Base-by-base conservation (phyloP, 2,797 vertebrate species). In the Danio tinwini region DNA sequence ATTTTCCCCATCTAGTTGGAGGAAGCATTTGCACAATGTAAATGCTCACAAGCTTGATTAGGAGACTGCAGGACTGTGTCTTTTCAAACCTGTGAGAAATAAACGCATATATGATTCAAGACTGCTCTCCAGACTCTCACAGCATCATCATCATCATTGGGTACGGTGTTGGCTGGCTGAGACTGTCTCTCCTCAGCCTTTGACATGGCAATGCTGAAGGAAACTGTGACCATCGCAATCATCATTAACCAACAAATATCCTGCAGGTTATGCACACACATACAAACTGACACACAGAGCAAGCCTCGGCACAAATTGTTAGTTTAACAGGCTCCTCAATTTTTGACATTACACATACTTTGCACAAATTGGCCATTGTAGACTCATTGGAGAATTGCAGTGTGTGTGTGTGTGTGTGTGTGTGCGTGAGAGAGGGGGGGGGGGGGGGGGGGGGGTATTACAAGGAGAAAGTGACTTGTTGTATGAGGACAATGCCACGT, bases 111-210 rank as follows among this genome's bases (percentile, higher is more conserved):
- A 29, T 42, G 76, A 80, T 76, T 45, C 81, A 83, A 63, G 58
- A 68, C 65, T 78, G 82, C 72, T 11, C 21, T 64, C 37, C 53
- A 53, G 47, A 45, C n/a, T 73, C 14, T 67, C 19, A 53, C 52
- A 21, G 29, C 29, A 69, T 29, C 56, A 61, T 29, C 29, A 29
- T 62, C 61, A 56, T 74, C 56, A 70, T 72, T 81, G 58, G 78
- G 50, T 63, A 62, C 64, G 70, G 68, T 84, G 79, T 70, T 81
- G 55, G 74, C 68, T 81, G 44, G 71, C 47, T 61, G 55, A 44
- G 72, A 69, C 85, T 84, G 85, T 64, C 49, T 84, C 73, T 86
- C 65, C 71, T 86, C 85, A 82, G 55, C 77, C 49, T 79, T 67
- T 62, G 63, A 73, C 71, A 58, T 62, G 59, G 45, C 59, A 52